A percentile compares a stretch with the other conserved stretches of the same genome.
These are phyloP conservation scores for Sternotherus odoratus DNA, from an alignment of 2,797 vertebrate species.

Conservation along the genomic window DNA sequence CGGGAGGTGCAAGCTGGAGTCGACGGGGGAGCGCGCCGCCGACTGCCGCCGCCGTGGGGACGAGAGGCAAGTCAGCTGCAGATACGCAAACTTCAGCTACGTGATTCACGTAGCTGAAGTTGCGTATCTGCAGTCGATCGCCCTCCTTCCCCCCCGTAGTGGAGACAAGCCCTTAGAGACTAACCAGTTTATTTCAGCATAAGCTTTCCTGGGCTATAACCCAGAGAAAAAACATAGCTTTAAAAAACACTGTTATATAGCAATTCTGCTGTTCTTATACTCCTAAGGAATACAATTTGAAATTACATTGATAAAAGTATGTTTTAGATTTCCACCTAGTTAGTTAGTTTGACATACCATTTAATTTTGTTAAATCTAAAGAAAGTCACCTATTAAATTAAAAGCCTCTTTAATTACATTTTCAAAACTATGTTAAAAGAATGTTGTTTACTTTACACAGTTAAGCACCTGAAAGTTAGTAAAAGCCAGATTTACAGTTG, in stretches of 20 bases:
- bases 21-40: no score
- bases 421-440: background rate
- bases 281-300: background rate
- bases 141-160: no score
- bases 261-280: background rate
- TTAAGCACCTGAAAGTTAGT: constrained; percentile 1
- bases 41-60: no score
- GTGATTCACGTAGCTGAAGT: no score
- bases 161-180: no score
- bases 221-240: no score
- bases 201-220: no score
- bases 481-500: constrained; percentile 10
- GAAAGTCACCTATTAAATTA: rapidly evolving
- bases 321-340: background rate
- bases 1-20: no score
- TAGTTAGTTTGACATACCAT: background rate
- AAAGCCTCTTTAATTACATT: background rate
- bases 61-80: no score
- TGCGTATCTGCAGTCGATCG: no score
- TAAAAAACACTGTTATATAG: background rate
- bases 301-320: background rate
- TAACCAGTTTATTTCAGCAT: no score
- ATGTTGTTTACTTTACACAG: background rate
- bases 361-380: background rate
- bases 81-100: no score